These are phyloP conservation scores for Steinernema carpocapsae DNA, from an alignment of 2,888 invertebrate genomes.

Conservation along the genomic window DNA sequence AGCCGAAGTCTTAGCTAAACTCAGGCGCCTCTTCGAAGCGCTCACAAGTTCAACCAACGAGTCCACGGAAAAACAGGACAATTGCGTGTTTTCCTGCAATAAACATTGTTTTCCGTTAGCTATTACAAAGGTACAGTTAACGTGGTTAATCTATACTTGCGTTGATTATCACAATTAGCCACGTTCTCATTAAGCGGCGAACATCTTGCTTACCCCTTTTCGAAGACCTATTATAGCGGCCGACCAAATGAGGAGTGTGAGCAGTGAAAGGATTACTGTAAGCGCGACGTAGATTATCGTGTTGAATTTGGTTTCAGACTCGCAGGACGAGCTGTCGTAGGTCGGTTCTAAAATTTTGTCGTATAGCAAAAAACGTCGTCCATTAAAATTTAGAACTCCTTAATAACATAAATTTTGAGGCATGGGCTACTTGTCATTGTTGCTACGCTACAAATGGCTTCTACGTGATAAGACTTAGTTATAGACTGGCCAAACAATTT, in stretches of 20 bases:
- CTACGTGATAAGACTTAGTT: no score
- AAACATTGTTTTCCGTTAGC: constrained; percentile 27
- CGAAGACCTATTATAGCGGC: constrained; percentile 1
- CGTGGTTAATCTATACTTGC: not conserved
- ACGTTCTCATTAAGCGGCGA: not conserved
- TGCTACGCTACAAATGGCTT: no score
- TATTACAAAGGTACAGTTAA: not conserved
- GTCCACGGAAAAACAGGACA: constrained; percentile 24
- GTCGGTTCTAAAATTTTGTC: not conserved
- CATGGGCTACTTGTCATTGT: no score
- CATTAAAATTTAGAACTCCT: no score
- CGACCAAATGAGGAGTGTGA: constrained; percentile 17
- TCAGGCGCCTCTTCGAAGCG: not conserved
- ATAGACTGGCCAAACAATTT: no score
- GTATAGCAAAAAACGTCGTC: no score
- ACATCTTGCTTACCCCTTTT: not conserved
- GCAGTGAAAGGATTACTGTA: not conserved
- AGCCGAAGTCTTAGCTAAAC: not conserved
- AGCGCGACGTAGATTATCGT: constrained; percentile 11
- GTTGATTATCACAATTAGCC: constrained; percentile 7
- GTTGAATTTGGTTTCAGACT: constrained; percentile 9
- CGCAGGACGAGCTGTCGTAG: not conserved
- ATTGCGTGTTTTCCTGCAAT: constrained; percentile 27
- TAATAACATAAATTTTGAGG: no score
- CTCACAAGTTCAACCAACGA: constrained; percentile 21